These are phyloP conservation scores for Falcunculus frontatus DNA, from an alignment of 2,113 vertebrate species.

Conservation along the genomic window DNA sequence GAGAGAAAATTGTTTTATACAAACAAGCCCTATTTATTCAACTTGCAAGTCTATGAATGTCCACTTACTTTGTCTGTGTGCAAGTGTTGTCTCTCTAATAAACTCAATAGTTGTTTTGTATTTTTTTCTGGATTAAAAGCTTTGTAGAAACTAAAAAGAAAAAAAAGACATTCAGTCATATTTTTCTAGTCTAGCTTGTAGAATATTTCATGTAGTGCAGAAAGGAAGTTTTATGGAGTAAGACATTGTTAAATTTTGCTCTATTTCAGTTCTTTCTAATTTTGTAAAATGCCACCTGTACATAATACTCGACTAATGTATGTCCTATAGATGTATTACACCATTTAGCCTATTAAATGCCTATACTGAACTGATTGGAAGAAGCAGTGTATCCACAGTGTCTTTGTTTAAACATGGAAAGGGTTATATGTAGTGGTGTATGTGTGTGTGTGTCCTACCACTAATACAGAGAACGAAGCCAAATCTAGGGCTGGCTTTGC, in stretches of 20 bases:
- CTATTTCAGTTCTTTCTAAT: slow-evolving; percentile 64
- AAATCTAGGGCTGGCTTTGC: neutral
- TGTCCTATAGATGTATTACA: slow-evolving; percentile 64
- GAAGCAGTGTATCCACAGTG: neutral
- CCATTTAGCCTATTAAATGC: slow-evolving; percentile 65
- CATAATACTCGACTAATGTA: slow-evolving; percentile 49
- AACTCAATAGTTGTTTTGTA: slow-evolving; percentile 63
- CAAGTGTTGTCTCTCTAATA: slow-evolving; percentile 53
- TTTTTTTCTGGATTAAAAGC: slow-evolving; percentile 61
- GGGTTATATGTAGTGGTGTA: neutral
- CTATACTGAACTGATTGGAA: slow-evolving; percentile 37
- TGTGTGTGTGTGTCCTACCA: neutral
- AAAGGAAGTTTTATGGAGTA: slow-evolving; percentile 63
- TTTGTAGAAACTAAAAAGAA: slow-evolving; percentile 64
- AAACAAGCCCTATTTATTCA: slow-evolving; percentile 51
- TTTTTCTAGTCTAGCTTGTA: slow-evolving; percentile 69
- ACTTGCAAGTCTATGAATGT: slow-evolving; percentile 39
- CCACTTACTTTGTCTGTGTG: slow-evolving; percentile 51
- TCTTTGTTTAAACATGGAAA: neutral
- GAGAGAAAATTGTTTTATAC: slow-evolving; percentile 43
- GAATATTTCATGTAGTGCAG: slow-evolving; percentile 60
- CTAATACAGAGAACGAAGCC: neutral
- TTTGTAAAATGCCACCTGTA: slow-evolving; percentile 67
- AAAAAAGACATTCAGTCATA: slow-evolving; percentile 63
- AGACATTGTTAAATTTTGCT: slow-evolving; percentile 59